Evolutionary conservation across 2,888 invertebrate species (phyloP), one percentile per base, ranked within the genome.

Genomic region (Hypercompe scribonia): DNA sequence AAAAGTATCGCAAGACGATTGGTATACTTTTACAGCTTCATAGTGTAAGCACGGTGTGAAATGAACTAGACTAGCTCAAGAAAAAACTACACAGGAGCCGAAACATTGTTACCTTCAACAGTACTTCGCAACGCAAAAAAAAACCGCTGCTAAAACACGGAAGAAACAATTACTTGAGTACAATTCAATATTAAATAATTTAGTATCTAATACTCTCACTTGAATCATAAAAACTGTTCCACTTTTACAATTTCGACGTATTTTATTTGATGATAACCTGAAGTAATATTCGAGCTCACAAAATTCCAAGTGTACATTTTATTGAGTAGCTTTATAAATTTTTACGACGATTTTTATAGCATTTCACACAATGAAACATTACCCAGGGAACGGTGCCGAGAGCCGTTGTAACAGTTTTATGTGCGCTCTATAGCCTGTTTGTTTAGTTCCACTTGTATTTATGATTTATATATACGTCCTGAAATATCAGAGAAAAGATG

Each of bases 281-380:
- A 86, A 90, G 86, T 90, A 90, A 92, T 92, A 92, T 91, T 90
- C 85, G 86, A 86, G 86, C 88, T 88, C 89, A 88, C 90, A 90
- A 92, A 93, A 91, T 90, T 92, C 88, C 89, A 90, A 93, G 89
- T 91, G 88, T 90, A 90, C 88, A 88, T 91, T 93, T 93, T 93
- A 94, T 93, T 91, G 91, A 92, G 92, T 90, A 90, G 91, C 90
- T 90, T 92, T 93, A 91, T 92, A 92, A 88, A 91, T 91, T 92
- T 93, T 93, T 93, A 93, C 89, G 92, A 90, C 88, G 78, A 93
- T 90, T 93, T 90, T 94, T 93, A 93, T 91, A 83, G 90, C 89
- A 89, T 90, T 91, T 91, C 90, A 88, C 91, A 93, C 92, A 94
- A 92, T 93, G 90, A 93, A 93, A 91, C 89, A 92, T 90, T 90